phyloP scores from a whole-genome alignment of 2,888 invertebrate genomes.

The Drosophila mimetica region DNA sequence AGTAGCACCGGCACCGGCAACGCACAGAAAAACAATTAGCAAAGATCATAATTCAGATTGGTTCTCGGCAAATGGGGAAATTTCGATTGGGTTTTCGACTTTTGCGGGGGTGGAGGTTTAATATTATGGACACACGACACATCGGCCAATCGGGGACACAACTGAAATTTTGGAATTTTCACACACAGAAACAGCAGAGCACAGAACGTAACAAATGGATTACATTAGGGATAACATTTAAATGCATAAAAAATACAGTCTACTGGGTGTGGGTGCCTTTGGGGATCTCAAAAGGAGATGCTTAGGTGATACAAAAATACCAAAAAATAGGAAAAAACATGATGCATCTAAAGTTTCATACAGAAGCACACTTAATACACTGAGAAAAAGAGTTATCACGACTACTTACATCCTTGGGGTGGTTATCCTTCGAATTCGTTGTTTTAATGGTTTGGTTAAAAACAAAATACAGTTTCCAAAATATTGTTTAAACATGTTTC shows the following conservation, averaged over 20 bases:
- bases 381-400: slow-evolving; percentile 41
- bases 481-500: slow-evolving; percentile 50
- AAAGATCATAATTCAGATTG: slow-evolving; percentile 41
- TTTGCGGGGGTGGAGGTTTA: slow-evolving; percentile 28
- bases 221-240: neutral
- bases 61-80: slow-evolving; percentile 3
- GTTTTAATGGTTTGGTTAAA: slow-evolving; percentile 60
- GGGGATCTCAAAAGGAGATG: slow-evolving; percentile 23
- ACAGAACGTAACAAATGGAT: slow-evolving; percentile 31
- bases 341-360: slow-evolving; percentile 19
- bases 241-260: slow-evolving; percentile 19
- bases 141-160: slow-evolving; percentile 36
- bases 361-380: slow-evolving; percentile 43
- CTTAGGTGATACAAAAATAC: slow-evolving; percentile 40
- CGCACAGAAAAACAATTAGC: slow-evolving; percentile 73
- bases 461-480: slow-evolving; percentile 66
- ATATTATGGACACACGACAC: slow-evolving; percentile 26
- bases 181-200: slow-evolving; percentile 43
- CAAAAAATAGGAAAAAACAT: slow-evolving; percentile 15
- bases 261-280: slow-evolving; percentile 27
- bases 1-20: slow-evolving; percentile 76
- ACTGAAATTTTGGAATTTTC: slow-evolving; percentile 64
- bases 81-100: slow-evolving; percentile 8
- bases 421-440: slow-evolving; percentile 78
- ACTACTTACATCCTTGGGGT: slow-evolving; percentile 84